A percentile compares a stretch with the other conserved stretches of the same genome.
Conservation (phyloP, 2,113 vertebrate species). For the Sprattus sprattus region DNA sequence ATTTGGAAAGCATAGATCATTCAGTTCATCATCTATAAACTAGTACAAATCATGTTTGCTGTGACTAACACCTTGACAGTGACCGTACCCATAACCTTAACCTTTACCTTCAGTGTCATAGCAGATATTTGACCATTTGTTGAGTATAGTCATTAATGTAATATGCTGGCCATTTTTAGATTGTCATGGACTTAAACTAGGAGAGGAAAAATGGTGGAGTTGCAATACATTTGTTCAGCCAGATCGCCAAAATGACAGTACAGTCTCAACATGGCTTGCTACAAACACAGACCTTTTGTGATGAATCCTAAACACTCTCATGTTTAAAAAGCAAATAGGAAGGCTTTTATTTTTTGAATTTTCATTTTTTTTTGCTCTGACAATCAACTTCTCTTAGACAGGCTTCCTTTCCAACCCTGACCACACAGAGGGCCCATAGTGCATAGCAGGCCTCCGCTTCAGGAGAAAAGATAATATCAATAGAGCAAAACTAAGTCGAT, state of each 20-base stretch:
- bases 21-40: too few relatives aligned
- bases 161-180: too few relatives aligned
- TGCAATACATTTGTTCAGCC: too few relatives aligned
- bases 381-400: conserved; percentile 22
- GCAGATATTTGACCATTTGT: too few relatives aligned
- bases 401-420: background rate
- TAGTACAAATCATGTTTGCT: too few relatives aligned
- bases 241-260: background rate
- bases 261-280: conserved; percentile 10
- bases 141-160: too few relatives aligned
- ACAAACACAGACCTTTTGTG: conserved; percentile 23
- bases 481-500: conserved; percentile 43
- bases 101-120: too few relatives aligned
- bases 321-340: conserved; percentile 37
- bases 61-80: too few relatives aligned
- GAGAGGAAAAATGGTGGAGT: too few relatives aligned
- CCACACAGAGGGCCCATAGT: conserved; percentile 40
- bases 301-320: conserved; percentile 18
- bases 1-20: too few relatives aligned
- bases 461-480: conserved; percentile 61
- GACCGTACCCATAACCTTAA: too few relatives aligned
- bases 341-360: conserved; percentile 46
- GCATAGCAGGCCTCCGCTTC: conserved; percentile 41
- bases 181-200: background rate
- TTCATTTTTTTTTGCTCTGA: conserved; percentile 25